Conservation (phyloP, 1,140 invertebrate genomes). For the Aphidius ervi region DNA sequence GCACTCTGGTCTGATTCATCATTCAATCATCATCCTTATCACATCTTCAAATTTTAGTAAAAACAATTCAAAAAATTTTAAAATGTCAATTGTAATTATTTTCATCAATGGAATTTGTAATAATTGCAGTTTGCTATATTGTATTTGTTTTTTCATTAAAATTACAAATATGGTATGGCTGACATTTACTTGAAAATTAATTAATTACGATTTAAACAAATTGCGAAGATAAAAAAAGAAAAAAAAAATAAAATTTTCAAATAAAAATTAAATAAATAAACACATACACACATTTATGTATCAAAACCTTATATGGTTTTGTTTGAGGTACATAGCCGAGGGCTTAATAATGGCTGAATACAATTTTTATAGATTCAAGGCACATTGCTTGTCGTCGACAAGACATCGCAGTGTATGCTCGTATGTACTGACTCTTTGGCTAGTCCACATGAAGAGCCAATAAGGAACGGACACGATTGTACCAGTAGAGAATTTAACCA, state of each 20-base stretch:
- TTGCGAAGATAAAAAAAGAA: conserved; percentile 13
- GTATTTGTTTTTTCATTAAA: no score
- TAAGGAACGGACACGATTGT: conserved; percentile 33
- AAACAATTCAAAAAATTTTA: no score
- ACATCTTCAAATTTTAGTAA: no score
- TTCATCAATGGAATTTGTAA: no score
- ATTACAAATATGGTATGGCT: no score
- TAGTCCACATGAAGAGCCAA: conserved; percentile 43
- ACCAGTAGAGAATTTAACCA: conserved; percentile 41
- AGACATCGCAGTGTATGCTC: background rate
- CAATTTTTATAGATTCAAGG: conserved; percentile 26
- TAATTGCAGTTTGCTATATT: no score
- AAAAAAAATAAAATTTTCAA: background rate
- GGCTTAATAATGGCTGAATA: conserved; percentile 26
- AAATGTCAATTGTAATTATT: no score
- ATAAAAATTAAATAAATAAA: no score
- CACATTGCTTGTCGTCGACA: no score
- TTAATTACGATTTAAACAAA: background rate
- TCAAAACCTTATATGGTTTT: conserved; percentile 5
- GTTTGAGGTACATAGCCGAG: conserved; percentile 14
- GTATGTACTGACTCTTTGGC: conserved; percentile 8
- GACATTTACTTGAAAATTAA: background rate
- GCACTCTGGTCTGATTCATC: no score
- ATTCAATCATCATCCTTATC: no score
- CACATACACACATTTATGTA: background rate